Evolutionary conservation across 2,888 invertebrate genomes (phyloP), one percentile per base, ranked within the genome.

Genomic region (Erebia aethiops): DNA sequence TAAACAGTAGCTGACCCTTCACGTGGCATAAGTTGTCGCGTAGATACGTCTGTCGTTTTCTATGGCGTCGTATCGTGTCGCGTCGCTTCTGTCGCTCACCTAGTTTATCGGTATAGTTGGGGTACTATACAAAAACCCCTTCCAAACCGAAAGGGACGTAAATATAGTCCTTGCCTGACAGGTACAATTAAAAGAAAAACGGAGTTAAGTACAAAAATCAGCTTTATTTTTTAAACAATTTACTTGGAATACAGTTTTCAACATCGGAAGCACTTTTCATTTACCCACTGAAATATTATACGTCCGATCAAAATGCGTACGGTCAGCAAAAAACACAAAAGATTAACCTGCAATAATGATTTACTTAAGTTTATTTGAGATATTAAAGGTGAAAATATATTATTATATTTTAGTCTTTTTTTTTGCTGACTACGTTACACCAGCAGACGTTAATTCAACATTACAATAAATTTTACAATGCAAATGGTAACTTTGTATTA

Each of bases 401-500:
- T 8, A 16, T 2, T 9, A 10, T 16, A 16, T 16, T 10, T 9
- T 16, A 7, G 7, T 9, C 3, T 18, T 16, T 18, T 56, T 66
- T 56, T 57, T 67, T 67, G 66, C 66, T 67, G 57, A 49, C 66
- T 67, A 60, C 64, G 46, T 18, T 71, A 63, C 46, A 46, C 54
- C 61, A 61, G 58, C 21, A 63, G 43, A 58, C 67, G 51, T 54
- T 69, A 46, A 10, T 58, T 63, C 49, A 64, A 56, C 49, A 64
- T 68, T 56, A 69, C 51, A 71, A 74, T 60, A 63, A 63, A 63
- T 69, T 73, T 64, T 71, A 74, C 72, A 74, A 18, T 18, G 16
- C 16, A 54, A 54, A 68, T 74, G 74, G 74, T 74, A 74, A 74
- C 74, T 74, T 56, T 35, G 52, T 46, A 57, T 35, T 54, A 60